Evolutionary conservation across 35 echinoderm and acorn worm species (phyloP).

Genomic region (Hemicentrotus pulcherrimus): DNA sequence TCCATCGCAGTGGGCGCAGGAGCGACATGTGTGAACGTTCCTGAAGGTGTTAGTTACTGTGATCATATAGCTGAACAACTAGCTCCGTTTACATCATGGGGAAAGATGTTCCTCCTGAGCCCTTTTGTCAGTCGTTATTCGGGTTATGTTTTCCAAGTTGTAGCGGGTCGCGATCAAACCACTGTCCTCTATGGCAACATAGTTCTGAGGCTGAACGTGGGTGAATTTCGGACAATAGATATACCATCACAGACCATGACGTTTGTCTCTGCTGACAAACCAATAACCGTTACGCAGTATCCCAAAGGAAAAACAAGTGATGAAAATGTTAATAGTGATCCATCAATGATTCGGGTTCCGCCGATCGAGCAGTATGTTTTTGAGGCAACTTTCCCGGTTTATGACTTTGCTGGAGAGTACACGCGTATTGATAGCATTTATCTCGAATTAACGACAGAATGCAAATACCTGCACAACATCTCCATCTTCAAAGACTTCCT

Average conservation of each 20-base stretch:
- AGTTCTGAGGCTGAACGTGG: not conserved
- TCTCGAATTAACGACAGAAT: not conserved
- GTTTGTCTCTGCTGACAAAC: not conserved
- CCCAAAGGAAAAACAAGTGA: not conserved
- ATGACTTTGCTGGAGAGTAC: not conserved
- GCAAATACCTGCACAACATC: not conserved
- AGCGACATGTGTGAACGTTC: not conserved
- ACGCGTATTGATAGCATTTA: not conserved
- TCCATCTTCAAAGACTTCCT: not conserved
- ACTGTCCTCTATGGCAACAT: not conserved
- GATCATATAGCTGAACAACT: constrained; percentile 32
- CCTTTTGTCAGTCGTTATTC: not conserved
- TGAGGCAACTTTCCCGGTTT: not conserved
- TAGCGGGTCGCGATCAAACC: constrained; percentile 7
- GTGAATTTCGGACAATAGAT: not conserved
- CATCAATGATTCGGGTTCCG: not conserved
- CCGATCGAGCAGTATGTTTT: not conserved
- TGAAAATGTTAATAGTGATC: not conserved
- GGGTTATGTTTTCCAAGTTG: constrained; percentile 18
- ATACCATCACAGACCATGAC: constrained; percentile 2
- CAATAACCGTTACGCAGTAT: not conserved
- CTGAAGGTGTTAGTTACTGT: not conserved
- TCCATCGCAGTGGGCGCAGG: constrained; percentile 14
- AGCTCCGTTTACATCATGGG: constrained; percentile 2
- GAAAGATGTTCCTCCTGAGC: not conserved